These are phyloP conservation scores for Florisuga fusca DNA, from an alignment of 2,797 vertebrate species.

Conservation along the genomic window DNA sequence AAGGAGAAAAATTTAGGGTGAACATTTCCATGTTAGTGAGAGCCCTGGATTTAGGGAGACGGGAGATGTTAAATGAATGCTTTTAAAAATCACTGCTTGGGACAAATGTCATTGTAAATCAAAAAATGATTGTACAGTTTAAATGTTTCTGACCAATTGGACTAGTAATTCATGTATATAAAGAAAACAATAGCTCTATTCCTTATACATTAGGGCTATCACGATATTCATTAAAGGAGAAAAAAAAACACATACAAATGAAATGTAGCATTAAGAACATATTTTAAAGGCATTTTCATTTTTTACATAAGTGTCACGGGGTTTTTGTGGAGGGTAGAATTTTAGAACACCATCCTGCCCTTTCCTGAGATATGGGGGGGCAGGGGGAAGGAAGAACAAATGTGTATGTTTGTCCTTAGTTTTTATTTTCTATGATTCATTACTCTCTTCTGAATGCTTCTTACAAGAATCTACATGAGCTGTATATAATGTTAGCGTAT, in stretches of 20 bases:
- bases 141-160: neutral
- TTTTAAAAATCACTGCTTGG: neutral
- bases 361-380: neutral
- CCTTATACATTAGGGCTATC: neutral
- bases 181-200: neutral
- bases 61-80: neutral
- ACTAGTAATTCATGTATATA: neutral
- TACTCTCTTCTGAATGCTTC: neutral
- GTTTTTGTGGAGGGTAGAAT: neutral
- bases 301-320: neutral
- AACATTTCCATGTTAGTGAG: neutral
- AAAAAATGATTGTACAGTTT: neutral
- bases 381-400: neutral
- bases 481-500: conserved; percentile 38
- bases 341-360: neutral
- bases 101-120: neutral
- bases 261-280: neutral
- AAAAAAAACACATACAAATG: neutral
- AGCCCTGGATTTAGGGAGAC: neutral
- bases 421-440: conserved; percentile 32
- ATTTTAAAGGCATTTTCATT: neutral
- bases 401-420: neutral
- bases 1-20: neutral
- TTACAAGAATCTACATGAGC: neutral
- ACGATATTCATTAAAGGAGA: neutral